Percentiles rank a stretch among this genome's conserved stretches.
These are phyloP conservation scores for Drosophila tsacasi DNA, from an alignment of 1,140 invertebrate species.

Conservation along the genomic window DNA sequence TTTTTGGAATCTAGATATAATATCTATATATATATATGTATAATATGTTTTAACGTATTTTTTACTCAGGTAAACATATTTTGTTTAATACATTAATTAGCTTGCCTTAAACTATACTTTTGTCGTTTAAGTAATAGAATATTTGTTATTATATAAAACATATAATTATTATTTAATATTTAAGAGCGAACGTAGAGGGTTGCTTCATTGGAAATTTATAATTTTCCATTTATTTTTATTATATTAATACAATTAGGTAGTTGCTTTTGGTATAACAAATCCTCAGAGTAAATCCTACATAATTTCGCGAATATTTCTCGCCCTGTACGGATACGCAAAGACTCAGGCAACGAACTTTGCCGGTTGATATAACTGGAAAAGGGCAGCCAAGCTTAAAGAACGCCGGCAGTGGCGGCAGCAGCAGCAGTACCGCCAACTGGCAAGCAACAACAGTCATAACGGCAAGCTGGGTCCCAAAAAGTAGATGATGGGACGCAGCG, in stretches of 20 bases:
- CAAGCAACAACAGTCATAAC: constrained; percentile 54
- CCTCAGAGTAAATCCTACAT: background rate
- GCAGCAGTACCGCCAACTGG: background rate
- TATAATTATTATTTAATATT: no score
- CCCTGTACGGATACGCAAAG: constrained; percentile 41
- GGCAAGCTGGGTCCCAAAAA: constrained; percentile 60
- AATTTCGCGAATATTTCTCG: background rate
- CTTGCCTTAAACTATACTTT: background rate
- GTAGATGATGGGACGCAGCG: constrained; percentile 35
- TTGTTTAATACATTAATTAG: background rate
- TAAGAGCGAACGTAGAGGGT: background rate
- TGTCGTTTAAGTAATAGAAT: background rate
- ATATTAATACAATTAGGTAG: background rate
- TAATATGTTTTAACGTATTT: no score
- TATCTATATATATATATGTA: no score
- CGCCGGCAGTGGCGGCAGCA: constrained; percentile 12
- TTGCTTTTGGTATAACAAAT: background rate
- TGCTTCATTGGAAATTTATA: background rate
- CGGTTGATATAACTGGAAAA: constrained; percentile 52
- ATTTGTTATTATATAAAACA: background rate
- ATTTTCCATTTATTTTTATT: background rate
- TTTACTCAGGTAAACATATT: background rate
- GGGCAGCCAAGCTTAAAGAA: constrained; percentile 60
- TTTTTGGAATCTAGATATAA: background rate
- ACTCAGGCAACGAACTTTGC: constrained; percentile 65